Evolutionary conservation across 2,113 vertebrate species (phyloP).

Genomic region (Rhea pennata): DNA sequence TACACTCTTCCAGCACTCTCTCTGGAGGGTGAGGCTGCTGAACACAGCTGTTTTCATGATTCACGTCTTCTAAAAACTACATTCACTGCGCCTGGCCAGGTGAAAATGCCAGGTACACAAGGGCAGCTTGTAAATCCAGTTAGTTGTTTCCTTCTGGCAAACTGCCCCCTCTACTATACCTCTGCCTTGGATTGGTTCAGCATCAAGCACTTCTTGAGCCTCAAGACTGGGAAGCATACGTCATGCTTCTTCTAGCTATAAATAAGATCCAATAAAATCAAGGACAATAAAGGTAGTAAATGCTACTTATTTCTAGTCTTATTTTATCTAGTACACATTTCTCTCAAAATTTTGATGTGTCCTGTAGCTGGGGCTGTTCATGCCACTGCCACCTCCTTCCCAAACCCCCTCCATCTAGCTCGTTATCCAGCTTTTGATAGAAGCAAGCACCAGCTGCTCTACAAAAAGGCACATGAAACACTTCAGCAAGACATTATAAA

Average conservation of each 20-base stretch:
- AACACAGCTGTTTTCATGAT: slow-evolving; percentile 53
- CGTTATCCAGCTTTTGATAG: slow-evolving; percentile 39
- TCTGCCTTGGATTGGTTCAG: slow-evolving; percentile 2
- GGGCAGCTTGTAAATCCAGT: slow-evolving; percentile 29
- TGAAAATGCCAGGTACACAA: slow-evolving; percentile 22
- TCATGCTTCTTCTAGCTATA: slow-evolving; percentile 1
- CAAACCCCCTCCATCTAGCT: not conserved
- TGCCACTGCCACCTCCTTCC: not conserved
- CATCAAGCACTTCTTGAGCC: not conserved
- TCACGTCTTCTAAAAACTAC: slow-evolving; percentile 18
- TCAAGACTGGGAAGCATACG: not conserved
- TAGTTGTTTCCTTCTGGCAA: slow-evolving; percentile 32
- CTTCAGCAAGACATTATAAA: slow-evolving; percentile 20
- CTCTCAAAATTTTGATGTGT: not conserved
- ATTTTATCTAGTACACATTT: slow-evolving; percentile 29
- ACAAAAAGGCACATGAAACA: slow-evolving; percentile 40
- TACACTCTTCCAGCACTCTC: slow-evolving; percentile 33
- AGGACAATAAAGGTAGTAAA: slow-evolving; percentile 27
- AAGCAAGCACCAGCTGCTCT: slow-evolving; percentile 41
- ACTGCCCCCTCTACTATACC: not conserved
- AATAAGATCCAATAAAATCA: slow-evolving; percentile 42
- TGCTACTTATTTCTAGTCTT: slow-evolving; percentile 29
- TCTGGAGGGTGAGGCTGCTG: slow-evolving; percentile 26
- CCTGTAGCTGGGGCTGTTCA: not conserved
- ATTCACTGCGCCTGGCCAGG: slow-evolving; percentile 7